Evolutionary conservation across 2,113 vertebrate species (phyloP), one percentile per base, ranked within the genome.

Genomic region (Mola mola): DNA sequence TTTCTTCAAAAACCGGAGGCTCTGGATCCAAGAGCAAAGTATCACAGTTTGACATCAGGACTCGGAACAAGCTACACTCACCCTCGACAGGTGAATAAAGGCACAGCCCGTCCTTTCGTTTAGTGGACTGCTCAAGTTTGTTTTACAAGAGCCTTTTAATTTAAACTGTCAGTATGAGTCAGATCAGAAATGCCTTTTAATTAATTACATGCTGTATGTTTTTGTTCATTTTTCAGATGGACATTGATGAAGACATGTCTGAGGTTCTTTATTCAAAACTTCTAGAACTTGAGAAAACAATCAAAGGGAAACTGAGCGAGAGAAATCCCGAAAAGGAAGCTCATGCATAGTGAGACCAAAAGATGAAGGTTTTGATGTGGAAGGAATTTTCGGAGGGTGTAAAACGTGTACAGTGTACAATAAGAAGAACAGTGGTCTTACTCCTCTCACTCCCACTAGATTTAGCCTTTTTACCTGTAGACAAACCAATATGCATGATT

Each of bases 21-120:
- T 61, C 87, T 96, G 61, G 87, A 95, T 77, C 90, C 94, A 1
- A 87, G 91, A 75, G 89, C 73, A 43, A 96, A 96, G 80, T 96
- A 94, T 63, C 87, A 93, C 81, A 96, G 95, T 73, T 90, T 91
- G 66, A 95, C 93, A 11, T 94, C 94, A 1, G 92, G 93, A 42
- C 78, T 94, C 0, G 94, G 94, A 37, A 92, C 48, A 42, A 94
- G 82, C 73, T 96, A 95, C 31, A 90, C 92, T 6, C 36, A 50
- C 0, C 25, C 78, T 2, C 70, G 65, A 51, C 92, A 90, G 88
- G 95, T 96, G 60, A 91, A 75, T 40, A 8, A 41, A 44, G 38
- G 10, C 2, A 5, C 10, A 58, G 4, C 12, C 5, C 20, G 13
- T n/a, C n/a, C n/a, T n/a, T n/a, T n/a, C n/a, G n/a, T n/a, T n/a